Evolutionary conservation across 2,113 vertebrate genomes (phyloP).

Genomic region (Spheniscus mendiculus): DNA sequence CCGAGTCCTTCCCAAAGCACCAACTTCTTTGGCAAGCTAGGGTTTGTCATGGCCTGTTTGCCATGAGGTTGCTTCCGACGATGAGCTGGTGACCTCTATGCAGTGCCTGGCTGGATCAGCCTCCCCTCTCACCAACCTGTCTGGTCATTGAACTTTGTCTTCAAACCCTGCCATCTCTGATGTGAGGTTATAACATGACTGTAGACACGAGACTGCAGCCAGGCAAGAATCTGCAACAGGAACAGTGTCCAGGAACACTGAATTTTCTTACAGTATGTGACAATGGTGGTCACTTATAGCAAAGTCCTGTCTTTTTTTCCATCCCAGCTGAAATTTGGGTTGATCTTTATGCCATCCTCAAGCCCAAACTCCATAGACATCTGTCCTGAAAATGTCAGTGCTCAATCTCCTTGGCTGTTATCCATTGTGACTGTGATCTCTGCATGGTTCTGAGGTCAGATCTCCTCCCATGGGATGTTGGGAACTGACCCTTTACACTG

Average conservation of each 20-base stretch:
- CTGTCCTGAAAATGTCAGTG: not conserved
- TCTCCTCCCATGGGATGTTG: not conserved
- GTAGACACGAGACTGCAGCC: not conserved
- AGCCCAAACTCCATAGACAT: not conserved
- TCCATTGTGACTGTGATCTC: not conserved
- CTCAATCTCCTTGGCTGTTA: not conserved
- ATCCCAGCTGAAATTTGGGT: not conserved
- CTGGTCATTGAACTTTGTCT: not conserved
- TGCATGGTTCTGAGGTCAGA: not conserved
- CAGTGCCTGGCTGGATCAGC: not conserved
- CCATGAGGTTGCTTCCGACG: not conserved
- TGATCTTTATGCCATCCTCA: not conserved
- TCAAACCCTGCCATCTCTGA: not conserved
- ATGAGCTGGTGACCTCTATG: not conserved
- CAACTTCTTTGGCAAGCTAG: not conserved
- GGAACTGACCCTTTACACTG: not conserved
- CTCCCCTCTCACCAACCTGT: not conserved
- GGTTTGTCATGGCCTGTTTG: not conserved
- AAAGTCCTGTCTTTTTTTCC: not conserved
- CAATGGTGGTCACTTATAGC: not conserved
- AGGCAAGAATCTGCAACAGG: not conserved
- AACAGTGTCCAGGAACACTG: not conserved
- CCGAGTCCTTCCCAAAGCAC: not conserved
- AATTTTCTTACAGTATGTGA: not conserved
- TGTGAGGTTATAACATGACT: not conserved